These are phyloP conservation scores for Dynastes tityus DNA, from an alignment of 2,888 invertebrate genomes.

Conservation along the genomic window DNA sequence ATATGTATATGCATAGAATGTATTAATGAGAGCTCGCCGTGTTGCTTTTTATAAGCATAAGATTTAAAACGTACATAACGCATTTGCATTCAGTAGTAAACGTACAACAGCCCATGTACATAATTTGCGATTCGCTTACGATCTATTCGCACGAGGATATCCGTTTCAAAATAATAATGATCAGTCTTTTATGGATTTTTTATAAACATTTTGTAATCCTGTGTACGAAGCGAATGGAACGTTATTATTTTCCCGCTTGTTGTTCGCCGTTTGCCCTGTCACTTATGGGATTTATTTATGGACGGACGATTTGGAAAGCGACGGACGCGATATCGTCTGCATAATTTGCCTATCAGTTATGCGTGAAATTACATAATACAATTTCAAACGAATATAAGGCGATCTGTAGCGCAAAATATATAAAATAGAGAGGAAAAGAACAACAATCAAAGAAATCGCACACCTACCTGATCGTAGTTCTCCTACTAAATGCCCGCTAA, in stretches of 20 bases:
- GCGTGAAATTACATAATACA: conserved; percentile 17
- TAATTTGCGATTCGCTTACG: conserved; percentile 18
- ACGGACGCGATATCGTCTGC: conserved; percentile 15
- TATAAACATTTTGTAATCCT: conserved; percentile 22
- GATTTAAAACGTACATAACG: conserved; percentile 5
- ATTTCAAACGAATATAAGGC: no score
- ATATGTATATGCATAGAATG: no score
- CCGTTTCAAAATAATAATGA: conserved; percentile 38
- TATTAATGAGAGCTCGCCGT: no score
- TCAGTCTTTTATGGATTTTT: conserved; percentile 4
- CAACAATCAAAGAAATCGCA: no score
- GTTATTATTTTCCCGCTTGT: conserved; percentile 26
- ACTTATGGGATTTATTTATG: conserved; percentile 43
- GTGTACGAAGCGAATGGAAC: conserved; percentile 24
- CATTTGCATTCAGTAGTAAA: background rate
- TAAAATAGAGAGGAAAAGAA: no score
- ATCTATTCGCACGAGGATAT: conserved; percentile 30
- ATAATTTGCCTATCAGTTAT: conserved; percentile 39
- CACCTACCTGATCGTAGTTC: no score
- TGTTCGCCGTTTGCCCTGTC: conserved; percentile 13
- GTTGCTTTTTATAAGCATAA: background rate
- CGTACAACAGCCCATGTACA: background rate
- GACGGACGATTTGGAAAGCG: conserved; percentile 18
- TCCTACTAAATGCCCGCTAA: no score
- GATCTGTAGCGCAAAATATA: no score